Conservation (phyloP, 2,113 vertebrate species). For the Corythoichthys haematopterus region DNA sequence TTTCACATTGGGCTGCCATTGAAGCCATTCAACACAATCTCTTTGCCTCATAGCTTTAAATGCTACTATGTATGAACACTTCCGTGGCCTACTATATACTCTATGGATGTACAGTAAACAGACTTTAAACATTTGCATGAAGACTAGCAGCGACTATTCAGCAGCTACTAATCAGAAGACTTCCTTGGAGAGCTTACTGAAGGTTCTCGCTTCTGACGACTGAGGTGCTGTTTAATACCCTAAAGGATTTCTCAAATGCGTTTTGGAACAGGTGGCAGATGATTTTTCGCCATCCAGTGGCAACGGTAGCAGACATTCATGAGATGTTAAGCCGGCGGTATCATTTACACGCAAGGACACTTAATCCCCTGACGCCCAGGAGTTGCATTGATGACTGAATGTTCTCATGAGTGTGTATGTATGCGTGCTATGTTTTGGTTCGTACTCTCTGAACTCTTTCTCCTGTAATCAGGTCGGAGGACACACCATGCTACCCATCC, state of each 20-base stretch:
- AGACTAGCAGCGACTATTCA: constrained; percentile 12
- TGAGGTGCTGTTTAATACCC: constrained; percentile 19
- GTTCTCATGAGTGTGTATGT: constrained; percentile 18
- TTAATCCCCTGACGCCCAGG: constrained; percentile 39
- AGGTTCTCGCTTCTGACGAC: constrained; percentile 2
- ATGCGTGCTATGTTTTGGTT: constrained; percentile 15
- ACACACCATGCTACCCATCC: constrained; percentile 96
- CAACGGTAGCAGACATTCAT: constrained; percentile 26
- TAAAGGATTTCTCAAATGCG: constrained; percentile 27
- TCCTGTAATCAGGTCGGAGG: constrained; percentile 82
- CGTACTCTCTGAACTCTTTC: not conserved
- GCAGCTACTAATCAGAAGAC: constrained; percentile 14
- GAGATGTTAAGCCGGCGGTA: constrained; percentile 33
- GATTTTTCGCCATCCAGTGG: constrained; percentile 32
- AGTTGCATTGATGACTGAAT: constrained; percentile 29
- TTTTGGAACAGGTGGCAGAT: constrained; percentile 25
- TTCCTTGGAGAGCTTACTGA: not conserved
- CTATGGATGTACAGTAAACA: not conserved
- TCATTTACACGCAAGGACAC: constrained; percentile 40
- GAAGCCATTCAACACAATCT: not conserved
- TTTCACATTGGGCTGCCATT: not conserved
- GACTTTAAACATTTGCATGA: constrained; percentile 18
- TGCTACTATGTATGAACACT: not conserved
- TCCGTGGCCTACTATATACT: not conserved
- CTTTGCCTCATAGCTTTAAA: not conserved